Evolutionary conservation across 2,797 vertebrate genomes (phyloP).

Genomic region (Oryzias dopingdopingensis): DNA sequence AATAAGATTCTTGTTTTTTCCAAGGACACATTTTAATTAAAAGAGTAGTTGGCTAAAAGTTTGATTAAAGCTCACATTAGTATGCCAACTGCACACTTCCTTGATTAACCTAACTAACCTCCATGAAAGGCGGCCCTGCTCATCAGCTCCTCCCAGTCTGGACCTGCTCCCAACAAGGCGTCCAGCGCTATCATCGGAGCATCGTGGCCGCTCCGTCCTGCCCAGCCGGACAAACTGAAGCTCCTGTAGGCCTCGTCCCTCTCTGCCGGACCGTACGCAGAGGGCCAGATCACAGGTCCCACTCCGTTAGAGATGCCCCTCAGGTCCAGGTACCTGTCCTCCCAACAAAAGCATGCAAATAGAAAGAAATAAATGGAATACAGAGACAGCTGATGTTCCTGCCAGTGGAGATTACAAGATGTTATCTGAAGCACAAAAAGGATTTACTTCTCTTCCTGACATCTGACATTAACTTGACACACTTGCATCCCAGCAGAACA

Average conservation of each 20-base stretch:
- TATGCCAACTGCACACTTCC: too few species aligned
- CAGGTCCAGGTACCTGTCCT: conserved; percentile 69
- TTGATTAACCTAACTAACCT: conserved; percentile 52
- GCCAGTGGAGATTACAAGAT: not conserved
- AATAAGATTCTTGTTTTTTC: too few species aligned
- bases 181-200: conserved; percentile 81
- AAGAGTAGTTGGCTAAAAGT: too few species aligned
- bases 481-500: not conserved
- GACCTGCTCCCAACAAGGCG: conserved; percentile 67
- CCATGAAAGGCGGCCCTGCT: conserved; percentile 73
- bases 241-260: conserved; percentile 71
- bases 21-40: too few species aligned
- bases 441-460: not conserved
- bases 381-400: not conserved
- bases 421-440: not conserved
- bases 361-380: too few species aligned
- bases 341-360: too few species aligned
- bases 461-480: not conserved
- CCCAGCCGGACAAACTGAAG: conserved; percentile 78
- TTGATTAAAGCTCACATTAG: not conserved
- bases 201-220: conserved; percentile 76
- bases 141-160: conserved; percentile 77
- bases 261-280: conserved; percentile 65
- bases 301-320: conserved; percentile 69
- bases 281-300: conserved; percentile 66